Percentiles rank a stretch among this genome's conserved stretches.
These are phyloP conservation scores for Polyergus mexicanus DNA, from an alignment of 1,140 invertebrate species.

Conservation along the genomic window DNA sequence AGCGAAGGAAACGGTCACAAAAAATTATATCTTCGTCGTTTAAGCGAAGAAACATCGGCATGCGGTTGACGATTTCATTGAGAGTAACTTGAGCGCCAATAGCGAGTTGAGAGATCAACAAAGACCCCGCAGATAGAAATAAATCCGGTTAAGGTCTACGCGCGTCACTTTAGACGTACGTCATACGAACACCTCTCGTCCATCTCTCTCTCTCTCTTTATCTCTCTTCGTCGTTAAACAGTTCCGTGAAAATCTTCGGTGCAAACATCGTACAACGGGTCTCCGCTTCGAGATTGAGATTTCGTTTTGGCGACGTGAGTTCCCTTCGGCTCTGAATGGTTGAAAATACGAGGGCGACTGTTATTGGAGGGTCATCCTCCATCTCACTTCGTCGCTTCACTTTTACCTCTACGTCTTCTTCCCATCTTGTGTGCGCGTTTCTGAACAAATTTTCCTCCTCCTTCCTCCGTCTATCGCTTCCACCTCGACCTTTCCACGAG, in stretches of 20 bases:
- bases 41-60: neutral
- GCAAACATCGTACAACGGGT: slow-evolving; percentile 38
- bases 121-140: neutral
- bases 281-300: slow-evolving; percentile 63
- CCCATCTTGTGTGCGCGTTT: neutral
- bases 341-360: slow-evolving; percentile 73
- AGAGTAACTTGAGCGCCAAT: slow-evolving; percentile 19
- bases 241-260: slow-evolving; percentile 64
- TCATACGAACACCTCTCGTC: neutral
- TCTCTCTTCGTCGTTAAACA: slow-evolving; percentile 37
- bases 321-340: slow-evolving; percentile 64
- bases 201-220: neutral
- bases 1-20: neutral
- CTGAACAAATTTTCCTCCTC: slow-evolving; percentile 38
- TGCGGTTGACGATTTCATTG: slow-evolving; percentile 16
- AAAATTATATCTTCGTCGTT: neutral
- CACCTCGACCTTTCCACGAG: slow-evolving; percentile 36
- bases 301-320: slow-evolving; percentile 67
- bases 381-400: slow-evolving; percentile 11
- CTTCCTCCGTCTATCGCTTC: slow-evolving; percentile 35
- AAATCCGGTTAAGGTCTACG: slow-evolving; percentile 59
- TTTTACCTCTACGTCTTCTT: slow-evolving; percentile 18
- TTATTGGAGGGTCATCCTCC: slow-evolving; percentile 69
- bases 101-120: slow-evolving; percentile 34
- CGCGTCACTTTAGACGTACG: slow-evolving; percentile 56